Evolutionary conservation across 2,113 vertebrate species (phyloP).

Genomic region (Macroglossus sobrinus): DNA sequence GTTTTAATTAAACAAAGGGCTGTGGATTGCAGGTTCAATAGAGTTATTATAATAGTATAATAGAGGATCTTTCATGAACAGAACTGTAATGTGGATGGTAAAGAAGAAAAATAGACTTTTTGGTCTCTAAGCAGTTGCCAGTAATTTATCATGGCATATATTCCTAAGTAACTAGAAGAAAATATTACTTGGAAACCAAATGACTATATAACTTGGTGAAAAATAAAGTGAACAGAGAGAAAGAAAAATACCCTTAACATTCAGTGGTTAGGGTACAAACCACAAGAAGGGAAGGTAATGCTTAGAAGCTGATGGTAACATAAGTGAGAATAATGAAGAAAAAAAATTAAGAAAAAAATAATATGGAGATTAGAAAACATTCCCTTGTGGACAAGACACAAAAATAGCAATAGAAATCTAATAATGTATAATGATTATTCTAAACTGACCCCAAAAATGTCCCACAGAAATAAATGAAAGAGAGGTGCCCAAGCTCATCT

Average conservation of each 20-base stretch:
- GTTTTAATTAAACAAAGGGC: not conserved
- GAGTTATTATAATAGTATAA: not conserved
- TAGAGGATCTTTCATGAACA: not conserved
- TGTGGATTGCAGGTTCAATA: not conserved
- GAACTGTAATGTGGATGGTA: not conserved
- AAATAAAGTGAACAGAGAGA: constrained; percentile 31
- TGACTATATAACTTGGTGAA: not conserved
- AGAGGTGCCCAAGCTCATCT: not conserved
- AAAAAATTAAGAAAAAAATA: constrained; percentile 54
- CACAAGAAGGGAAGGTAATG: not conserved
- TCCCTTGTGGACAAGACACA: not conserved
- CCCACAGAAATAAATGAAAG: not conserved
- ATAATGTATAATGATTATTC: not conserved
- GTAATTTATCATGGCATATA: not conserved
- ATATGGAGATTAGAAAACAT: constrained; percentile 40
- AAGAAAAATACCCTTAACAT: not conserved
- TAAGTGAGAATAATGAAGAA: constrained; percentile 35
- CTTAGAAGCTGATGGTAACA: not conserved
- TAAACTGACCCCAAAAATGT: not conserved
- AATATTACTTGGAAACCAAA: not conserved
- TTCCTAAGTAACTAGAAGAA: not conserved
- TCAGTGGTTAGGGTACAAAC: not conserved
- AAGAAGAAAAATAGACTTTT: not conserved
- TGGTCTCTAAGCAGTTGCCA: not conserved
- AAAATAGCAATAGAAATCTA: constrained; percentile 3